Conservation (phyloP, 2,888 invertebrate species). For the Apeira syringaria region DNA sequence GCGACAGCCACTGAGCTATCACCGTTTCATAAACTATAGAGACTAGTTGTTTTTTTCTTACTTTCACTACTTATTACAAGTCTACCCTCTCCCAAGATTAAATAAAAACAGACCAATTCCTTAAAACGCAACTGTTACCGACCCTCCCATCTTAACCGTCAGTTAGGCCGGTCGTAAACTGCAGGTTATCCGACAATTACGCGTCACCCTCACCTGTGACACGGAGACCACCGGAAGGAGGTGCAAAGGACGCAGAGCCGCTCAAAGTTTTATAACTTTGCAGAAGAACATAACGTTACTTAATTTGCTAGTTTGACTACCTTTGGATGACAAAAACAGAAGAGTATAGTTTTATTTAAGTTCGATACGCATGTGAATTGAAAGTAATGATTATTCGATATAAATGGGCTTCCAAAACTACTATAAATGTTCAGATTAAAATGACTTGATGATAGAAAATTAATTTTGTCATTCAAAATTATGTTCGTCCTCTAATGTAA, state of each 20-base stretch:
- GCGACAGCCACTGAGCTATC: no score
- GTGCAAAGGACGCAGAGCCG: slow-evolving; percentile 6
- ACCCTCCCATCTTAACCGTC: slow-evolving; percentile 16
- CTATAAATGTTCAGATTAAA: no score
- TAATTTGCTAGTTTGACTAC: background rate
- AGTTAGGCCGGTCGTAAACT: slow-evolving; percentile 21
- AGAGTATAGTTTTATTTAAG: no score
- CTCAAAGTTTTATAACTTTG: background rate
- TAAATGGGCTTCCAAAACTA: no score
- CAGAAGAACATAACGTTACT: background rate
- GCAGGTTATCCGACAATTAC: slow-evolving; percentile 29
- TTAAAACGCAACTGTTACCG: slow-evolving; percentile 22
- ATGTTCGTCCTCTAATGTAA: no score
- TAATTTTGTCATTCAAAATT: no score
- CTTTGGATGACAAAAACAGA: no score
- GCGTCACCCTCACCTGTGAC: slow-evolving; percentile 31
- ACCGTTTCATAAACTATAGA: no score
- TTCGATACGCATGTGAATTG: no score
- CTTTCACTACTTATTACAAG: slow-evolving; percentile 3
- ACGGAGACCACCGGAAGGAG: background rate
- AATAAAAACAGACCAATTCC: slow-evolving; percentile 30
- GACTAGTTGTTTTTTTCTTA: no score
- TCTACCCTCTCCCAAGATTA: slow-evolving; percentile 24
- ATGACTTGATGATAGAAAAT: no score
- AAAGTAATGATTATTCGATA: no score